Conservation (phyloP, 2,888 invertebrate genomes). For the Apodemia mormo region DNA sequence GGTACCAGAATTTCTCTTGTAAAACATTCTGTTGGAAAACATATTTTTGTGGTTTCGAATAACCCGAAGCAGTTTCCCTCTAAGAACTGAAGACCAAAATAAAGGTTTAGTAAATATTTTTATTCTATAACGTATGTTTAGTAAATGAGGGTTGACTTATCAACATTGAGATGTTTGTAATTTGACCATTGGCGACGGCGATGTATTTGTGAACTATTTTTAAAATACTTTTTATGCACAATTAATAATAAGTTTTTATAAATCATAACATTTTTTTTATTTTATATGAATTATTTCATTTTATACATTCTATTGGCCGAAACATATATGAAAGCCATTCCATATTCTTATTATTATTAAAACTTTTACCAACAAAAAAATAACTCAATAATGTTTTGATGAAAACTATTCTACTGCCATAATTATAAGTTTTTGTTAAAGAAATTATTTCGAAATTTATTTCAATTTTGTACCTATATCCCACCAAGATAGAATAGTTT, state of each 20-base stretch:
- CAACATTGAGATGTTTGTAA: too few relatives aligned
- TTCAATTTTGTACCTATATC: constrained; percentile 34
- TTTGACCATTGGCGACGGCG: too few relatives aligned
- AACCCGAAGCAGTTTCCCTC: too few relatives aligned
- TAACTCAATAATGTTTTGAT: background rate
- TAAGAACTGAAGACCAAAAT: too few relatives aligned
- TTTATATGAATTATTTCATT: background rate
- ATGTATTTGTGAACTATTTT: too few relatives aligned
- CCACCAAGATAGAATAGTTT: constrained; percentile 38
- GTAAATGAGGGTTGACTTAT: too few relatives aligned
- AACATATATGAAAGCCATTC: constrained; percentile 11
- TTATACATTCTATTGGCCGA: background rate
- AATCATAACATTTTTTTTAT: background rate
- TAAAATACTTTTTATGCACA: constrained; percentile 1
- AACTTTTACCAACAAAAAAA: constrained; percentile 14
- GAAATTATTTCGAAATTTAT: background rate
- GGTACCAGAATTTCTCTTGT: too few relatives aligned
- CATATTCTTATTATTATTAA: background rate
- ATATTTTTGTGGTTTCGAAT: too few relatives aligned
- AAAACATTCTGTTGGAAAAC: too few relatives aligned
- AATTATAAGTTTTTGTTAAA: background rate
- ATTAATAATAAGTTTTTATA: constrained; percentile 2
- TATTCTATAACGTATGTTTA: too few relatives aligned
- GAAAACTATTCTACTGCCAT: constrained; percentile 7
- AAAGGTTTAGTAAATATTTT: too few relatives aligned